These are phyloP conservation scores for Strongylocentrotus purpuratus DNA, from an alignment of 35 echinoderm and acorn worm species.

Conservation along the genomic window DNA sequence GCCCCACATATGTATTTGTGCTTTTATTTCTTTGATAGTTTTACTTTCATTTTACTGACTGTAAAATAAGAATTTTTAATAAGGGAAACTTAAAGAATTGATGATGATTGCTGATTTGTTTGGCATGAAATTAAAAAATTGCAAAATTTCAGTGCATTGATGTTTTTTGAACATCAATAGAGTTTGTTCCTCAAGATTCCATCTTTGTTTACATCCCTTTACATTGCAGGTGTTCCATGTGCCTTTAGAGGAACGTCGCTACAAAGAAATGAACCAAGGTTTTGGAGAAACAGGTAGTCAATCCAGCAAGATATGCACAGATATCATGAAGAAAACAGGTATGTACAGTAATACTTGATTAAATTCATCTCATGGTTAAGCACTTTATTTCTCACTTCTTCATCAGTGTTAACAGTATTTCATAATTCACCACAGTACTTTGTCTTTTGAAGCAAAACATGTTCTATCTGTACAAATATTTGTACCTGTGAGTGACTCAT, in stretches of 20 bases:
- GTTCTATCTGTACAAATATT: too few relatives aligned
- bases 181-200: not conserved
- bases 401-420: too few relatives aligned
- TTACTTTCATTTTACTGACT: not conserved
- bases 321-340: conserved; percentile 91
- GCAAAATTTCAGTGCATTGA: too few relatives aligned
- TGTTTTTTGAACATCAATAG: too few relatives aligned
- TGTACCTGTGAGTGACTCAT: too few relatives aligned
- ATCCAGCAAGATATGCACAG: conserved; percentile 87
- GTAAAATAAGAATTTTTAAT: too few relatives aligned
- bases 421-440: too few relatives aligned
- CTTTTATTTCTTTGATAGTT: not conserved
- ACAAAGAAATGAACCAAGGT: conserved; percentile 95
- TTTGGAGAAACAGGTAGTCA: conserved; percentile 94
- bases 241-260: conserved; percentile 98
- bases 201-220: not conserved
- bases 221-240: conserved; percentile 91
- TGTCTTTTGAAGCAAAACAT: too few relatives aligned
- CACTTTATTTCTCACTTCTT: not conserved
- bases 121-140: too few relatives aligned
- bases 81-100: too few relatives aligned
- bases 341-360: not conserved
- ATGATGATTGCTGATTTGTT: too few relatives aligned
- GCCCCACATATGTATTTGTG: not conserved
- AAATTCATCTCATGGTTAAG: too few relatives aligned